Conservation (phyloP, 1,140 invertebrate species). For the Pseudomyrmex gracilis region DNA sequence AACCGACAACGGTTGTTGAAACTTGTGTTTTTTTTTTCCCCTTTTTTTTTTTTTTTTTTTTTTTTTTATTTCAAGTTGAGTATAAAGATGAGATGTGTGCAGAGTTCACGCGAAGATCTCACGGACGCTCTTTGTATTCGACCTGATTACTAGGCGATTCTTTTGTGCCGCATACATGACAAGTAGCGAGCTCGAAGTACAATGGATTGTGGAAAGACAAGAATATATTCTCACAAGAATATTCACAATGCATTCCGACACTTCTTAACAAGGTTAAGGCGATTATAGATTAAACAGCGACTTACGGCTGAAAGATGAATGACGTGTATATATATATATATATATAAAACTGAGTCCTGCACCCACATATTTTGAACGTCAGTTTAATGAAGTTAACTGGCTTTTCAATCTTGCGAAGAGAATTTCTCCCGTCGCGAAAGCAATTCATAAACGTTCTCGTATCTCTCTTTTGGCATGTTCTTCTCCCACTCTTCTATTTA, state of each 20-base stretch:
- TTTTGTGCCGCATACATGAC: neutral
- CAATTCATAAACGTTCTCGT: too few relatives aligned
- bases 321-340: too few relatives aligned
- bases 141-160: neutral
- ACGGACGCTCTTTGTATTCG: neutral
- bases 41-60: too few relatives aligned
- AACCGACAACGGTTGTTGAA: too few relatives aligned
- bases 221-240: neutral
- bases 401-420: neutral
- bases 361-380: neutral
- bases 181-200: constrained; percentile 8
- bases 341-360: neutral
- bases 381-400: constrained; percentile 14
- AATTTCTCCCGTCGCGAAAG: neutral
- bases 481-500: neutral
- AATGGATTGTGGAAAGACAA: neutral
- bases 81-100: too few relatives aligned
- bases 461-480: neutral
- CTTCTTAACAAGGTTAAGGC: constrained; percentile 2
- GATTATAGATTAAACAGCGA: constrained; percentile 15
- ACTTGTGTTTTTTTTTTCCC: too few relatives aligned
- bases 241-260: constrained; percentile 17
- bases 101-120: neutral
- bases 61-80: too few relatives aligned
- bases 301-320: neutral